Base-by-base conservation (phyloP, 2,888 invertebrate species). In the Hyposoter dolosus region DNA sequence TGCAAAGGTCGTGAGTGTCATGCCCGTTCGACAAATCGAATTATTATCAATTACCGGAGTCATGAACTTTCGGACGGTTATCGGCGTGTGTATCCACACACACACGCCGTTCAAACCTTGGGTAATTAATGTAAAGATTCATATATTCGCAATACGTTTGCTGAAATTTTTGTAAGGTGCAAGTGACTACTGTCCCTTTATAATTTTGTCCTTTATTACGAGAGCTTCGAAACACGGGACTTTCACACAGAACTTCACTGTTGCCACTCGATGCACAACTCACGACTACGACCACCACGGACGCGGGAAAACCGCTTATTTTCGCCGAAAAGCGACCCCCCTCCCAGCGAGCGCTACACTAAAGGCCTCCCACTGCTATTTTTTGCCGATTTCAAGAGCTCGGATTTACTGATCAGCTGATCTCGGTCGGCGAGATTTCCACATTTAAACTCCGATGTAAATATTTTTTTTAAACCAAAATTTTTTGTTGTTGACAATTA, bases 21-120 rank as follows among this genome's bases (percentile, higher is more conserved):
- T 85, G 47, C 69, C 60, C 85, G 76, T 80, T 65, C 76, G 85
- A 50, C 76, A 77, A 86, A 83, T 80, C 83, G 77, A 83, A 83
- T 65, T 72, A 80, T 76, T 69, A 77, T 77, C 78, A 78, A 78
- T 84, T 80, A 80, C 50, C 83, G 83, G 63, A 75, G 63, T 82
- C 79, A 71, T 79, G 79, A 79, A 85, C 69, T 75, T 82, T 65
- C 17, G 53, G 19, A 40, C 66, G 17, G 50, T 77, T 66, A 77
- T 66, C 47, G 65, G 45, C 65, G 43, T 60, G 10, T 60, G 10
- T 23, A 45, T 17, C 19, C 56, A 32, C 32, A 28, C 28, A 74
- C 74, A 60, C 40, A 17, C 19, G 28, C 60, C 75, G 43, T 23
- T 76, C 17, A 23, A 68, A 68, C n/a, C 43, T 12, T n/a, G 45